These are phyloP conservation scores for Acanthurus leucopareius DNA, from an alignment of 2,797 vertebrate species.

Conservation along the genomic window DNA sequence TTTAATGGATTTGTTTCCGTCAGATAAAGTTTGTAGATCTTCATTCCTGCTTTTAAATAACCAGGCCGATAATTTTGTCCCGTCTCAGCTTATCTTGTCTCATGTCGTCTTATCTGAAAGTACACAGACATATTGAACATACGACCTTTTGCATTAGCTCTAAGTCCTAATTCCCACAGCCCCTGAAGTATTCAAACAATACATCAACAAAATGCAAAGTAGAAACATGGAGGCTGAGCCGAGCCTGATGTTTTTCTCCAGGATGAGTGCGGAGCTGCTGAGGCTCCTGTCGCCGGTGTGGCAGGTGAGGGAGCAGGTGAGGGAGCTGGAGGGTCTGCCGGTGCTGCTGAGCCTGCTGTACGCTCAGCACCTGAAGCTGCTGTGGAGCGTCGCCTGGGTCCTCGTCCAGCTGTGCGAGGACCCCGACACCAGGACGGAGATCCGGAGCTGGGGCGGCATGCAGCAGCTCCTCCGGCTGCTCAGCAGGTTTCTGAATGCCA, in stretches of 20 bases:
- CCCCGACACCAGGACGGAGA: conserved; percentile 88
- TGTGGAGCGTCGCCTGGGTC: conserved; percentile 92
- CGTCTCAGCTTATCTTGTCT: not conserved
- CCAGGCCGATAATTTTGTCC: not conserved
- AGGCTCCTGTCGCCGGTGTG: conserved; percentile 88
- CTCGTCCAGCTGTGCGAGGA: conserved; percentile 95
- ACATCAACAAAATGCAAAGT: not conserved
- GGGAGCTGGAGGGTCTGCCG: conserved; percentile 89
- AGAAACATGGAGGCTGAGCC: not conserved
- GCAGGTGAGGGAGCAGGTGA: conserved; percentile 89
- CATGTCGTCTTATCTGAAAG: not conserved
- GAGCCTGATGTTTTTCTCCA: conserved; percentile 55
- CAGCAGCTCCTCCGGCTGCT: conserved; percentile 92
- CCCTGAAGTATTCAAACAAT: not conserved
- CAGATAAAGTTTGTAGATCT: not conserved
- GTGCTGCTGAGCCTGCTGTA: conserved; percentile 92
- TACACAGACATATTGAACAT: not conserved
- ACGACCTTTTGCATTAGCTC: not conserved
- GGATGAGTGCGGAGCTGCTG: conserved; percentile 90
- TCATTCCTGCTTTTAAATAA: not conserved
- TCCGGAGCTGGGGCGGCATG: conserved; percentile 91
- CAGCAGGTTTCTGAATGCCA: conserved; percentile 78
- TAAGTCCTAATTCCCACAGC: not conserved
- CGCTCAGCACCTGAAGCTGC: conserved; percentile 89
- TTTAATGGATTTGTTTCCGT: not conserved